Conservation (phyloP, 2,888 invertebrate species). For the Drosophila quinaria region DNA sequence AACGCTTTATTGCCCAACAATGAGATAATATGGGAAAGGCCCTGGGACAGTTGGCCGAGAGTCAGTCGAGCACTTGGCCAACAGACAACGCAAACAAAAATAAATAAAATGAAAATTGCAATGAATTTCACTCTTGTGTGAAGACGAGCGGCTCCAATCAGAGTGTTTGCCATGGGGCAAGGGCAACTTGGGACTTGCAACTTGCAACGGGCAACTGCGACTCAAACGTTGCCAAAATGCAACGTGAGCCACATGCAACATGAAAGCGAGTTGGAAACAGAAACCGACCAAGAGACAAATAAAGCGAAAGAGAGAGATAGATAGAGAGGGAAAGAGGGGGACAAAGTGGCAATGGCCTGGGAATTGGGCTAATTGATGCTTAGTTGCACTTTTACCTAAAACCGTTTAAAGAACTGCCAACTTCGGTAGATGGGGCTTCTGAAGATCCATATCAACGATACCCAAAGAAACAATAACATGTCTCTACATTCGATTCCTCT, state of each 20-base stretch:
- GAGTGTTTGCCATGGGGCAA: slow-evolving; percentile 60
- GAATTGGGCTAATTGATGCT: slow-evolving; percentile 85
- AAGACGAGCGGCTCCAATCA: slow-evolving; percentile 74
- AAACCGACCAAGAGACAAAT: slow-evolving; percentile 35
- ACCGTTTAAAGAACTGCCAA: slow-evolving; percentile 73
- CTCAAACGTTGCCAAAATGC: slow-evolving; percentile 69
- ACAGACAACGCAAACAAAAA: slow-evolving; percentile 24
- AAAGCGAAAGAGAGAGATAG: not conserved
- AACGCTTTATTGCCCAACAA: slow-evolving; percentile 61
- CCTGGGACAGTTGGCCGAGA: slow-evolving; percentile 34
- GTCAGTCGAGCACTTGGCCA: slow-evolving; percentile 31
- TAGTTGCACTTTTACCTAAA: slow-evolving; percentile 85
- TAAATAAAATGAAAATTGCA: slow-evolving; percentile 78
- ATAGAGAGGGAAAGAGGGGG: slow-evolving; percentile 34
- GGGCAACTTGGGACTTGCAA: slow-evolving; percentile 49
- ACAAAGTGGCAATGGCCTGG: slow-evolving; percentile 77
- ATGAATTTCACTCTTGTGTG: slow-evolving; percentile 79
- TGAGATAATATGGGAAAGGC: slow-evolving; percentile 68
- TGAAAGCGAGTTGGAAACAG: slow-evolving; percentile 66
- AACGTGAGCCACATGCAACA: slow-evolving; percentile 78
- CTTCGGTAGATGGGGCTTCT: slow-evolving; percentile 43
- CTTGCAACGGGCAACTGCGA: slow-evolving; percentile 34
- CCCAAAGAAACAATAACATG: slow-evolving; percentile 35
- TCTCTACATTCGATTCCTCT: slow-evolving; percentile 25
- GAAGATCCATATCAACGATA: slow-evolving; percentile 48